Percentiles rank a stretch among this genome's conserved stretches.
Conservation (phyloP, 2,888 invertebrate species). For the Venustoraphidia nigricollis region DNA sequence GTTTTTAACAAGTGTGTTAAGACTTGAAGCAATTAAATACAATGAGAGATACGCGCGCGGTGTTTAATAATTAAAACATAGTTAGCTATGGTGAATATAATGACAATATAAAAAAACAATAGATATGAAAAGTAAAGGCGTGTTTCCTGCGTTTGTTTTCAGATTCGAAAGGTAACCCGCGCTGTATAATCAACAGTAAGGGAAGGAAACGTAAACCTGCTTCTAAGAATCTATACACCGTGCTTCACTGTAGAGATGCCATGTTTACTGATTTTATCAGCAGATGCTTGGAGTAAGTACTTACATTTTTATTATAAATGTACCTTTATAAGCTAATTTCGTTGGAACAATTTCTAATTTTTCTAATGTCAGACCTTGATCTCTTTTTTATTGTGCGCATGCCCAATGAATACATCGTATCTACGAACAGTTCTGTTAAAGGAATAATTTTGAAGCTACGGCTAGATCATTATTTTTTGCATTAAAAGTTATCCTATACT, state of each 20-base stretch:
- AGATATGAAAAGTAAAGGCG: too few species aligned
- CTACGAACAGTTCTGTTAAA: too few species aligned
- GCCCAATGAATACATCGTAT: background rate
- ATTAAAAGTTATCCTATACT: too few species aligned
- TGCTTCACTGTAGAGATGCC: conserved; percentile 71
- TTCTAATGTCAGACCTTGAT: background rate
- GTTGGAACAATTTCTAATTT: background rate
- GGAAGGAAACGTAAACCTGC: conserved; percentile 82
- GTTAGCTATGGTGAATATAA: too few species aligned
- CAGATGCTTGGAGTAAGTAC: conserved; percentile 76
- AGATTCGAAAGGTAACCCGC: conserved; percentile 84
- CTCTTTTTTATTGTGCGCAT: background rate
- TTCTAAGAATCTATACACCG: conserved; percentile 64
- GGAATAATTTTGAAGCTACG: too few species aligned
- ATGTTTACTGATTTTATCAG: conserved; percentile 83
- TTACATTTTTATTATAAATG: background rate
- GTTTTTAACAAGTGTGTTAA: too few species aligned
- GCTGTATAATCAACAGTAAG: conserved; percentile 85
- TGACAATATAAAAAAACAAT: too few species aligned
- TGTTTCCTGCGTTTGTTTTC: conserved; percentile 15
- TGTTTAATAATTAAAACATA: too few species aligned
- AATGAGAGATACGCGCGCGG: too few species aligned
- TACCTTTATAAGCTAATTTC: too few species aligned
- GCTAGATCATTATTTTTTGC: too few species aligned
- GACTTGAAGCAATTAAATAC: too few species aligned